Percentiles rank a stretch among this genome's conserved stretches.
Evolutionary conservation across 2,888 invertebrate genomes (phyloP).

Genomic region (Scrobipalpa atriplicella): DNA sequence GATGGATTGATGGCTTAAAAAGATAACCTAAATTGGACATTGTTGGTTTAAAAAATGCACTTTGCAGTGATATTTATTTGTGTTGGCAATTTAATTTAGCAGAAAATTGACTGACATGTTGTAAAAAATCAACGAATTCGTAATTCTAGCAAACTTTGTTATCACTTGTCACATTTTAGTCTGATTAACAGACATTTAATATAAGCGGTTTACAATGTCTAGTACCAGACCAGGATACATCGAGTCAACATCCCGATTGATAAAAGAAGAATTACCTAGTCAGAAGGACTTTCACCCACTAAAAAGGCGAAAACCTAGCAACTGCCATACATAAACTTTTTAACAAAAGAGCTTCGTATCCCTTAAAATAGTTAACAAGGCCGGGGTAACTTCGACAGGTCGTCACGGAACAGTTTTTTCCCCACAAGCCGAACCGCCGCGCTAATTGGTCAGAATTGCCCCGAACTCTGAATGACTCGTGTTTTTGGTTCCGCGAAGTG

Average conservation of each 20-base stretch:
- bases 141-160: too few relatives aligned
- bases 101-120: not conserved
- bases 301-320: not conserved
- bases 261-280: too few relatives aligned
- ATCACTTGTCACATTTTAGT: too few relatives aligned
- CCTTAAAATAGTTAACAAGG: conserved; percentile 58
- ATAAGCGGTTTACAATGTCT: too few relatives aligned
- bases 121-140: not conserved
- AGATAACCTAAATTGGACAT: conserved; percentile 11
- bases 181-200: too few relatives aligned
- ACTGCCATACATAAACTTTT: not conserved
- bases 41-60: conserved; percentile 6
- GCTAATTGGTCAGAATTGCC: conserved; percentile 74
- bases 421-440: conserved; percentile 64
- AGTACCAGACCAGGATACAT: too few relatives aligned
- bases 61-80: not conserved
- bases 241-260: too few relatives aligned
- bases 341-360: not conserved
- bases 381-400: conserved; percentile 60
- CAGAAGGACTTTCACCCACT: too few relatives aligned
- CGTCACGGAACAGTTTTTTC: conserved; percentile 67
- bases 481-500: conserved; percentile 74
- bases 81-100: not conserved
- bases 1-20: not conserved
- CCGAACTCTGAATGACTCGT: conserved; percentile 61